Evolutionary conservation across 2,113 vertebrate genomes (phyloP), one percentile per base, ranked within the genome.

Genomic region (Brachyhypopomus gauderio): DNA sequence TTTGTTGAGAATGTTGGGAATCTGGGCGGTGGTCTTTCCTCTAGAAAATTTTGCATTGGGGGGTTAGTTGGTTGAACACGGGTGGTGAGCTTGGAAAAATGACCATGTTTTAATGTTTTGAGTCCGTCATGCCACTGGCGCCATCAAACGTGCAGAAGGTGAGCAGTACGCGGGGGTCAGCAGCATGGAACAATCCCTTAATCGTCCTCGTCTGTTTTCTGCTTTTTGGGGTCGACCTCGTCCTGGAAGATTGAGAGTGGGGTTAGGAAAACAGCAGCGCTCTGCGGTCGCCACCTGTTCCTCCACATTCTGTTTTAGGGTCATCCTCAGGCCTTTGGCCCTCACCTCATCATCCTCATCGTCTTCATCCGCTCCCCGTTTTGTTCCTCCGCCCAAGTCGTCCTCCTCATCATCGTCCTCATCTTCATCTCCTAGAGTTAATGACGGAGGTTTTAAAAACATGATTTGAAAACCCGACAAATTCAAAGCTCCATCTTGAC

Each of bases 151-250:
- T n/a, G 89, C 85, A 85, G 81, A 82, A 89, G 92, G 88, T 85
- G 86, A 84, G 84, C 89, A 66, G 89, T 86, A 91, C 88, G 88
- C 85, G 85, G 85, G 85, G 86, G 86, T 90, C 89, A 89, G 90
- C 88, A 88, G 90, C 92, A 81, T 79, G 87, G 84, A 73, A 3
- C 74, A 86, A 74, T 87, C 71, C 92, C 93, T 95, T 96, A 98
- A 92, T 98, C 96, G 60, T 98, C 96, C 34, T 97, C 95, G 1
- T 96, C 95, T 0, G 94, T 96, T 95, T 98, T 98, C 95, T 95
- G 95, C 96, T 97, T 98, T 95, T 98, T 98, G 91, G 95, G 92
- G 81, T 97, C 96, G 0, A 97, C 94, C 3, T 98, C 95, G 0
- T 98, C 96, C 36, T 97, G 92, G 75, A 2, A 66, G 45, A 70